Conservation (phyloP, 1,140 invertebrate species). For the Drosophila kurseongensis region DNA sequence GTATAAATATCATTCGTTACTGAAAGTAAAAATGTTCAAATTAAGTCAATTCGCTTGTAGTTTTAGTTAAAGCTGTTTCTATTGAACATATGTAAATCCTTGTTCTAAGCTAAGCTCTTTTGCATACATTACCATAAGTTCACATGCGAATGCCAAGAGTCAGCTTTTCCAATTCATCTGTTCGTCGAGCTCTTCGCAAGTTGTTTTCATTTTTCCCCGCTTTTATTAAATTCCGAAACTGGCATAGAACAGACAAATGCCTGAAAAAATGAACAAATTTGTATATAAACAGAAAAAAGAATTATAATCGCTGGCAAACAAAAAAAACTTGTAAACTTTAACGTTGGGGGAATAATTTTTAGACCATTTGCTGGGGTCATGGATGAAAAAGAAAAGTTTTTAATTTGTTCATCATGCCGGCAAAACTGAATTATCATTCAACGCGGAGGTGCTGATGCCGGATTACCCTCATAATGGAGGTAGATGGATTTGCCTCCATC, state of each 20-base stretch:
- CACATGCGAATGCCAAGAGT: slow-evolving; percentile 19
- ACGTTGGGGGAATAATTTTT: slow-evolving; percentile 44
- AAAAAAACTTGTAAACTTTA: slow-evolving; percentile 31
- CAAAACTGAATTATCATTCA: slow-evolving; percentile 63
- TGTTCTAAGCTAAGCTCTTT: not conserved
- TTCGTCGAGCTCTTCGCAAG: slow-evolving; percentile 15
- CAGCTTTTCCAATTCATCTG: slow-evolving; percentile 18
- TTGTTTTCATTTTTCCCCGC: not conserved
- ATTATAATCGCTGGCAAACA: slow-evolving; percentile 15
- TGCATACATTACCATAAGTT: slow-evolving; percentile 20
- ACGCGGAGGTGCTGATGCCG: slow-evolving; percentile 34
- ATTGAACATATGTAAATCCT: slow-evolving; percentile 12
- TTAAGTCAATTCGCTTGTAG: not conserved
- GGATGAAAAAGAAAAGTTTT: slow-evolving; percentile 53
- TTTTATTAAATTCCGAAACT: not conserved
- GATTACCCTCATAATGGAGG: slow-evolving; percentile 27
- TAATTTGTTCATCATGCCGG: slow-evolving; percentile 61
- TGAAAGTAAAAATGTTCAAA: too few species aligned
- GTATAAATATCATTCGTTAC: not conserved
- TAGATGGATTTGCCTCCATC: not conserved
- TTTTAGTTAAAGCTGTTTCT: slow-evolving; percentile 3
- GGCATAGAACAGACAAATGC: slow-evolving; percentile 14
- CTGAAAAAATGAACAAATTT: not conserved
- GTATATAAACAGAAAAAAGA: not conserved
- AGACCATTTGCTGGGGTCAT: slow-evolving; percentile 40